phyloP scores from a whole-genome alignment of 1,140 invertebrate species.

The Carcinoscorpius rotundicauda region DNA sequence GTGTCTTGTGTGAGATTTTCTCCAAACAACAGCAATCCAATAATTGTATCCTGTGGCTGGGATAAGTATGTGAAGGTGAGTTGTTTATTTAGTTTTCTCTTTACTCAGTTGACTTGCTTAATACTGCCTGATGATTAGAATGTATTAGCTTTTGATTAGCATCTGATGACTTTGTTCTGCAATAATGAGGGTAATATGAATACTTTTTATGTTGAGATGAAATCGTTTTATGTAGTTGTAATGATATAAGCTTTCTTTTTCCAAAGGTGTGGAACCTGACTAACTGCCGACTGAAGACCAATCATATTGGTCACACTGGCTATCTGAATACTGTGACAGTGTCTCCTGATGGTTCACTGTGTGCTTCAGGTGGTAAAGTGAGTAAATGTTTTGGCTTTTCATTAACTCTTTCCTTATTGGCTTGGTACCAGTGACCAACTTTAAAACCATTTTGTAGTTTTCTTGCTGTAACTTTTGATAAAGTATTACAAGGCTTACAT shows the following conservation, averaged over 20 bases:
- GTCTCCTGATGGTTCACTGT: conserved; percentile 97
- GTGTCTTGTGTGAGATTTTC: conserved; percentile 98
- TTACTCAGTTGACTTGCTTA: neutral
- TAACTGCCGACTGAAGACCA: conserved; percentile 98
- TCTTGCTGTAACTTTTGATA: too few species aligned
- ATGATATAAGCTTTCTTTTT: conserved; percentile 2
- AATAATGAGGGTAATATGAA: neutral
- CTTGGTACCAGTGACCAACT: too few species aligned
- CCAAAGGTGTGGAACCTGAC: conserved; percentile 94
- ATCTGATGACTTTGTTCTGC: neutral
- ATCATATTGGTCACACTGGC: conserved; percentile 91
- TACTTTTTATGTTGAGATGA: too few species aligned
- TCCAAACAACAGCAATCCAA: conserved; percentile 93
- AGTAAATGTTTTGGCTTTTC: neutral
- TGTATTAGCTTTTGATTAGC: neutral
- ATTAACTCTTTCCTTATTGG: too few species aligned
- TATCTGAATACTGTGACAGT: conserved; percentile 98
- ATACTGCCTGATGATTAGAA: neutral
- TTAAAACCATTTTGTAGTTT: too few species aligned
- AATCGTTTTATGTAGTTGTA: too few species aligned
- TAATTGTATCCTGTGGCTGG: conserved; percentile 99
- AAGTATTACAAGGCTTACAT: too few species aligned
- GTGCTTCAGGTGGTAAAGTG: conserved; percentile 96
- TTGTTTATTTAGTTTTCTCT: neutral
- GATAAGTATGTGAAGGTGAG: conserved; percentile 89